These are phyloP conservation scores for Patagioenas fasciata DNA, from an alignment of 2,113 vertebrate genomes.

Conservation along the genomic window DNA sequence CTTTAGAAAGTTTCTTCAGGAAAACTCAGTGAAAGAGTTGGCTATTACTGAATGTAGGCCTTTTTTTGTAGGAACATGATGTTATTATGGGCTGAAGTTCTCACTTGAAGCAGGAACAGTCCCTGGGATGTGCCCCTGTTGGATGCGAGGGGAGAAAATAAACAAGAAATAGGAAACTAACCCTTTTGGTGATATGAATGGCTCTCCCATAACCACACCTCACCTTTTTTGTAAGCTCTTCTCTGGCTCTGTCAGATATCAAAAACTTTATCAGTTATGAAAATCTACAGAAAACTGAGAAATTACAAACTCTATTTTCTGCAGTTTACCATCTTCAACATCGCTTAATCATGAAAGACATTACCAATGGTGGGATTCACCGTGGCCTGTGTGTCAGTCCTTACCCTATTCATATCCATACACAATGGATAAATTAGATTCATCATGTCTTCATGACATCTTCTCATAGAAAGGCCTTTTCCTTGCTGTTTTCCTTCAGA, in stretches of 20 bases:
- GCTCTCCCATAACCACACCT: neutral
- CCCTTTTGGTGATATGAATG: neutral
- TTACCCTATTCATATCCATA: neutral
- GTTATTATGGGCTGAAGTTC: neutral
- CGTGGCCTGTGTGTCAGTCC: rapidly evolving
- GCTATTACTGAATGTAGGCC: neutral
- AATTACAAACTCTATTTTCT: neutral
- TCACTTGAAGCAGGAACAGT: neutral
- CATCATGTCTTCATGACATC: neutral
- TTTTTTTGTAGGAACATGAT: neutral
- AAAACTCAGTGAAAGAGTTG: neutral
- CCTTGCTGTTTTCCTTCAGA: neutral
- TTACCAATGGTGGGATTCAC: neutral
- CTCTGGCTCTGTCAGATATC: neutral
- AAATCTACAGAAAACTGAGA: neutral
- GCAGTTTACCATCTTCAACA: neutral
- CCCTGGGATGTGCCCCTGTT: neutral
- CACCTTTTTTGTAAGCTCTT: neutral
- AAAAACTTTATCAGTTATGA: neutral
- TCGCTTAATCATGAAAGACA: neutral
- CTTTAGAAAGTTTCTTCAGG: neutral
- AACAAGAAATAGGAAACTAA: neutral
- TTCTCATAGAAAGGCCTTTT: neutral
- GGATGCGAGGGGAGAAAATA: neutral
- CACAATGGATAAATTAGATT: neutral